Percentiles rank a stretch among this genome's conserved stretches.
Evolutionary conservation across 2,797 vertebrate genomes (phyloP).

Genomic region (Moxostoma hubbsi): DNA sequence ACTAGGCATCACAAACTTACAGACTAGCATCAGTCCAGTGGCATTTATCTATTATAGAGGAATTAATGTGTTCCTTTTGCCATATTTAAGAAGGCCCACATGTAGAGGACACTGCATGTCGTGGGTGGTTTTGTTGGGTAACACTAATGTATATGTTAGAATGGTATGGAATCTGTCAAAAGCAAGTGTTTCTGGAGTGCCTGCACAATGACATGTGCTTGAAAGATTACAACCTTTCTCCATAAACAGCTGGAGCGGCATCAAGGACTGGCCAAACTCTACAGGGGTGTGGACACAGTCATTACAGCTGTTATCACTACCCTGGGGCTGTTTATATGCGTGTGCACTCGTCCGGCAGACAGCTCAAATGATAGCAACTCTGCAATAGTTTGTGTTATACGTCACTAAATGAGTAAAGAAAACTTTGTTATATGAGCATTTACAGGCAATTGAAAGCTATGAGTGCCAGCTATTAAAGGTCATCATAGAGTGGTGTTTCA

Average conservation of each 20-base stretch:
- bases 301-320: constrained; percentile 46
- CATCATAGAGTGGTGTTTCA: not conserved
- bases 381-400: constrained; percentile 9
- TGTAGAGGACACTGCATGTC: not conserved
- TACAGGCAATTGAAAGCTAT: constrained; percentile 9
- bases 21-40: not conserved
- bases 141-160: not conserved
- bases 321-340: not conserved
- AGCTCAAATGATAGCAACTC: constrained; percentile 49
- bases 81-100: not conserved
- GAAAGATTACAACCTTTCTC: constrained; percentile 58
- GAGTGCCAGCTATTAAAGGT: constrained; percentile 8
- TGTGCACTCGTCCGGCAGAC: constrained; percentile 53
- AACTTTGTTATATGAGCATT: constrained; percentile 25
- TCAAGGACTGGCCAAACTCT: constrained; percentile 33
- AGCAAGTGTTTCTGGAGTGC: not conserved
- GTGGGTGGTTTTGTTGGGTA: constrained; percentile 7
- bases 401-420: constrained; percentile 16
- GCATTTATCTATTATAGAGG: not conserved
- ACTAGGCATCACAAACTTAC: too few relatives aligned
- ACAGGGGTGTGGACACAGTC: constrained; percentile 52
- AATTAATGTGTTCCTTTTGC: not conserved
- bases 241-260: constrained; percentile 60
- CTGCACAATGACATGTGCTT: not conserved
- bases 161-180: not conserved